Base-by-base conservation (phyloP, 1,140 invertebrate genomes). In the Caligus rogercresseyi region DNA sequence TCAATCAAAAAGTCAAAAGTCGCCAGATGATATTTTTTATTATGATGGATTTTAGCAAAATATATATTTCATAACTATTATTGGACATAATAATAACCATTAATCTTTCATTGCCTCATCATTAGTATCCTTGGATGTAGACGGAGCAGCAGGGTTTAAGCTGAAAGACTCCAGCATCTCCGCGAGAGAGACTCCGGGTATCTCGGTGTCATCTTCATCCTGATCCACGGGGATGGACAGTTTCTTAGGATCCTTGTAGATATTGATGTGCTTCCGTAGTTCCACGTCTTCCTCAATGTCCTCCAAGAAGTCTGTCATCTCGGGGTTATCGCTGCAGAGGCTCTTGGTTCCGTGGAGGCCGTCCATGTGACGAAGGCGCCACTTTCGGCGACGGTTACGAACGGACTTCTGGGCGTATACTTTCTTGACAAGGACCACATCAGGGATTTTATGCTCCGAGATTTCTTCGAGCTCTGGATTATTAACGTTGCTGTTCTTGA, bases 241-340 rank as follows among this genome's bases (percentile, higher is more conserved):
- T 69, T 83, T 83, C 62, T 67, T 67, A 3, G 70, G 68, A 69
- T 87, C 86, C 70, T 83, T 84, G 74, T 91, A 98, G 63, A 98
- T 94, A 70, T 97, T 96, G 31, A 99, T 79, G 71, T 94, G 86
- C 69, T 88, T 83, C 65, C 95, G 80, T 63, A 91, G 78, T 25
- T 81, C 80, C 19, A 81, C 81, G 75, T 98, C 92, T 75, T 98
- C 94, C 74, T 99, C 95, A 56, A 99, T 73, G 71, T 99, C 95
- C 69, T 98, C 89, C 72, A 98, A 78, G 75, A 65, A 65, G 43
- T 25, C 26, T 23, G n/a, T n/a, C 7, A 52, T 66, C 20, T 65
- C 64, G 14, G 16, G 15, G 31, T 65, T 65, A 1, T 74, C 86
- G 84, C 80, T 83, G 67, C 83, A 81, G 65, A 83, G 81, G 65